Base-by-base conservation (phyloP, 2,113 vertebrate species). In the Cavia porcellus region DNA sequence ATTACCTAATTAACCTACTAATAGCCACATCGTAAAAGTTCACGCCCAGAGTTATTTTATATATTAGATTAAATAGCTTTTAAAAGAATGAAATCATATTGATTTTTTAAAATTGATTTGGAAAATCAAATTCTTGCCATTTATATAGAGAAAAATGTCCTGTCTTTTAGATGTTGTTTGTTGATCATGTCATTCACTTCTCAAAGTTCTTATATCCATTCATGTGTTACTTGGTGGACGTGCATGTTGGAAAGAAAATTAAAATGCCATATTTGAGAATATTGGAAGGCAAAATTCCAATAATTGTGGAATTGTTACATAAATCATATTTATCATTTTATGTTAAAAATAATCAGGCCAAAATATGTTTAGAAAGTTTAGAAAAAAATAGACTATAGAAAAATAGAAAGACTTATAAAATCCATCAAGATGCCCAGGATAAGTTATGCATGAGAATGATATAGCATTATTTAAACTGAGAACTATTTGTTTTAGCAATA, bases 1-100 rank as follows among this genome's bases (percentile, higher is more conserved):
- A 98, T 98, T 99, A 99, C 98, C 98, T 99, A 99, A 99, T 99
- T 99, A 99, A 99, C 99, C 99, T 99, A 97, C 98, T 99, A 99
- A 99, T 98, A 98, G 99, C 97, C 98, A 97, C 82, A 85, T 98
- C 97, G 92, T 97, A 96, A 96, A 96, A 96, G 97, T 98, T 94
- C 97, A 97, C 96, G 97, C 95, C 96, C 96, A 97, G 98, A 98
- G 98, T 99, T 98, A 98, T 98, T 98, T 96, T 89, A 87, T 92
- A 92, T 98, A 92, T 75, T 95, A 25, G 24, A 95, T 86, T 95
- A 81, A 89, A 98, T 98, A 70, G 87, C 92, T 96, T 84, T 95
- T 75, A 96, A 93, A 97, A 97, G 97, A 98, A 96, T 97, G 97
- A 25, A 32, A 95, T 98, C 83, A 52, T 75, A 75, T 79, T 81